Base-by-base conservation (phyloP, 2,888 invertebrate species). In the Netelia virgata region DNA sequence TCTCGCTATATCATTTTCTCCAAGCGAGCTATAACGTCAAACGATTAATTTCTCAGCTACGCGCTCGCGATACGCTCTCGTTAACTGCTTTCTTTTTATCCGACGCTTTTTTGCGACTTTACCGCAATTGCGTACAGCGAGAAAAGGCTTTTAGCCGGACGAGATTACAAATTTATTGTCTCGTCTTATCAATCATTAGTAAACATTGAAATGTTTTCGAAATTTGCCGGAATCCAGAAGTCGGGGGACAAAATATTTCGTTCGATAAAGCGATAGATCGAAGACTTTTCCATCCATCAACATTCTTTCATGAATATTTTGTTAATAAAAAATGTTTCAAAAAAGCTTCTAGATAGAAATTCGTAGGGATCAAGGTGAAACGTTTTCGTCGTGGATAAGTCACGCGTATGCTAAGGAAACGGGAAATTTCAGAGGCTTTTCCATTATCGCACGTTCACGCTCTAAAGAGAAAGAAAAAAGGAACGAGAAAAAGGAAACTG, bases 1-100 rank as follows among this genome's bases (percentile, higher is more conserved):
- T 47, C 55, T 43, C 59, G 57, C 6, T 64, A 57, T 47, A 59
- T 76, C 41, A 63, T 74, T 69, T 57, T 47, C 14, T 9, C 55
- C 74, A 23, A 20, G 61, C 57, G 2, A 75, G 73, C 69, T 50
- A 41, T 57, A 64, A 83, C 68, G 53, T 50, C 41, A 63, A 63
- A 78, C 77, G 69, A 84, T 82, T 82, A 69, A 73, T 82, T 83
- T 75, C 50, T 23, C 55, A 66, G 61, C 78, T 68, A 11, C 61
- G 43, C 47, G 36, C 63, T 47, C 41, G 50, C 28, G 23, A 68
- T 61, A 43, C 18, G 20, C 63, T 75, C 63, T 75, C 79, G 79
- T 79, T 83, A 78, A 63, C 47, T 20, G 20, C 9, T 36, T 20
- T 75, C 9, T 36, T 47, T 57, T 70, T n/a, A n/a, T 70, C 47